Base-by-base conservation (phyloP, 2,113 vertebrate genomes). In the Centropus unirufus region DNA sequence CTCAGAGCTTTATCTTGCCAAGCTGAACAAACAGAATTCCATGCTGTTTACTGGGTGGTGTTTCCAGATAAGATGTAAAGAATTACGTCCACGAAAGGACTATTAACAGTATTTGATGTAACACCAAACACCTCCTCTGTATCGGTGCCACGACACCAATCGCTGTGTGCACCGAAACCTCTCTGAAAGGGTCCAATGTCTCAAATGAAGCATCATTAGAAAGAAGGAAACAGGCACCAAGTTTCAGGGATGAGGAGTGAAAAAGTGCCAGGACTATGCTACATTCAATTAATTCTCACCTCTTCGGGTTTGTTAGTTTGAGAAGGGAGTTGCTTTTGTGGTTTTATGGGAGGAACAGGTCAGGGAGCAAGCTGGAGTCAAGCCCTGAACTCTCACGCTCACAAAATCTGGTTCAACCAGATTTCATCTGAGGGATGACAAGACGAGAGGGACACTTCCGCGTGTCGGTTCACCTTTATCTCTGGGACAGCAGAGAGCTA, bases 1-100 rank as follows among this genome's bases (percentile, higher is more conserved):
- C 82, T 76, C 40, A n/a, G n/a, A 14, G 36, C 72, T 88, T 83
- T 55, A 66, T 73, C 95, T 88, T 16, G 34, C 89, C 91, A 17
- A 64, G 83, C 26, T 84, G 83, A 57, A 67, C 21, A 86, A 92
- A 46, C 68, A 89, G 22, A 59, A 90, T 59, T 64, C 77, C 44
- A 12, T 4, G 63, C 32, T 77, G 83, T 66, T 83, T 29, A 26
- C 1, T n/a, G 73, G 55, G 68, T 47, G 63, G 39, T 7, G 51
- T 24, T 92, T 51, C 14, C 76, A 83, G 89, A 64, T 61, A 17
- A 94, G 64, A 32, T 14, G 55, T 12, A 12, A 36, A 51, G 87
- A 67, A 85, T 17, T 2, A 39, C 4, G 7, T 11, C 68, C 69
- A 8, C 1, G 52, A 21, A 51, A 77, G 78, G 46, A 30, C 62